phyloP scores from a whole-genome alignment of 2,888 invertebrate genomes.

The Drosophila bunnanda region DNA sequence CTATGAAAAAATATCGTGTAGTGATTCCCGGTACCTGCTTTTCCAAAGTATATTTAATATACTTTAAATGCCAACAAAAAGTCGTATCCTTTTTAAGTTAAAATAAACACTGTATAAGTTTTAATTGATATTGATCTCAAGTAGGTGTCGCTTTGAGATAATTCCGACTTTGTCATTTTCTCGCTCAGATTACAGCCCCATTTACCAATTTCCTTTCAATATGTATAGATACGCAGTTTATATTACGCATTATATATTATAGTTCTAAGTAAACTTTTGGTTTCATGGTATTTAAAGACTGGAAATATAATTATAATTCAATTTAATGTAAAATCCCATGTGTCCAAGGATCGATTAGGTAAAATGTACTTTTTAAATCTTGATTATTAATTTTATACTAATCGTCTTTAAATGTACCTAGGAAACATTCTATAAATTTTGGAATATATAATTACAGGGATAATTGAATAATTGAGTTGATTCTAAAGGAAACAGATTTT shows the following conservation, averaged over 20 bases:
- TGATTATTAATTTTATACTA: neutral
- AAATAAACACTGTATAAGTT: no score
- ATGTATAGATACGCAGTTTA: no score
- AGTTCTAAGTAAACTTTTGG: neutral
- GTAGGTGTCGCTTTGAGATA: no score
- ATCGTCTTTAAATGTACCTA: neutral
- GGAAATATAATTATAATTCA: neutral
- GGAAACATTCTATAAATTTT: neutral
- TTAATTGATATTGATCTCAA: no score
- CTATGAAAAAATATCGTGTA: no score
- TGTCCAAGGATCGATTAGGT: neutral
- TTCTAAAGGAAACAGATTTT: neutral
- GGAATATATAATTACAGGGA: neutral
- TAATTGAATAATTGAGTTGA: neutral
- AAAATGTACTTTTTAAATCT: neutral
- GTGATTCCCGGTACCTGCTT: neutral
- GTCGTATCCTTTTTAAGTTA: no score
- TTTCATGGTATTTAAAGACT: neutral
- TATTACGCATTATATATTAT: no score
- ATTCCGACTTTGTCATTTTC: no score
- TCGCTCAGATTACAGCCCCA: no score
- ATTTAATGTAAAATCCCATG: neutral
- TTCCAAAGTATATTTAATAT: neutral
- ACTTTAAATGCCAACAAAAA: neutral
- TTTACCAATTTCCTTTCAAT: no score